A percentile compares a stretch with the other conserved stretches of the same genome.
Evolutionary conservation across 2,113 vertebrate genomes (phyloP).

Genomic region (Cervus canadensis): DNA sequence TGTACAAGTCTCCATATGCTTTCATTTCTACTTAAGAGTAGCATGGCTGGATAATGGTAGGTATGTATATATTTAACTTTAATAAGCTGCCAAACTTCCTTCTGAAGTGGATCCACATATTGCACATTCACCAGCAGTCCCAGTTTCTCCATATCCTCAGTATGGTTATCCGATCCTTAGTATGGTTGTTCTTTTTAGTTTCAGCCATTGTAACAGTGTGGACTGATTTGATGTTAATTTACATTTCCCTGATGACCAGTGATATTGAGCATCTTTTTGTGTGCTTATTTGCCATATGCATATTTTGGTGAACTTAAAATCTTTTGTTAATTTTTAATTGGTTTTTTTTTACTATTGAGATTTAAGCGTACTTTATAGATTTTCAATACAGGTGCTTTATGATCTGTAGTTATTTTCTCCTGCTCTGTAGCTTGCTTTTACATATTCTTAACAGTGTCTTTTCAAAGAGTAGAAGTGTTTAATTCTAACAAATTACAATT

Average conservation of each 20-base stretch:
- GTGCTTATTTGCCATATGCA: neutral
- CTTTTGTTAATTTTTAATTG: neutral
- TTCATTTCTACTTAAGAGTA: neutral
- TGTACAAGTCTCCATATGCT: neutral
- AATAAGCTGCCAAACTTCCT: neutral
- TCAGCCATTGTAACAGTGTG: neutral
- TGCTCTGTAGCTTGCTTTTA: neutral
- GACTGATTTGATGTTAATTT: neutral
- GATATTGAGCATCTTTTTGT: neutral
- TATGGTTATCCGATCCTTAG: neutral
- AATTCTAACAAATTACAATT: neutral
- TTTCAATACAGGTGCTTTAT: neutral
- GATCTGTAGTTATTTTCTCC: conserved; percentile 28
- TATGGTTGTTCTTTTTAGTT: neutral
- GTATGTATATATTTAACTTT: neutral
- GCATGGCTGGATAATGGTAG: neutral
- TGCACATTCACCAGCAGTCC: neutral
- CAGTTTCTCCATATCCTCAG: neutral
- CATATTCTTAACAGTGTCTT: neutral
- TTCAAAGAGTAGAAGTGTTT: conserved; percentile 33
- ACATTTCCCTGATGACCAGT: neutral
- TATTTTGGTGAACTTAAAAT: neutral
- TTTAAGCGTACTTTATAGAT: neutral
- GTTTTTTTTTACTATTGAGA: neutral
- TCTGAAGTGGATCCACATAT: neutral